Evolutionary conservation across 2,113 vertebrate species (phyloP).

Genomic region (Thalassarche chlororhynchos): DNA sequence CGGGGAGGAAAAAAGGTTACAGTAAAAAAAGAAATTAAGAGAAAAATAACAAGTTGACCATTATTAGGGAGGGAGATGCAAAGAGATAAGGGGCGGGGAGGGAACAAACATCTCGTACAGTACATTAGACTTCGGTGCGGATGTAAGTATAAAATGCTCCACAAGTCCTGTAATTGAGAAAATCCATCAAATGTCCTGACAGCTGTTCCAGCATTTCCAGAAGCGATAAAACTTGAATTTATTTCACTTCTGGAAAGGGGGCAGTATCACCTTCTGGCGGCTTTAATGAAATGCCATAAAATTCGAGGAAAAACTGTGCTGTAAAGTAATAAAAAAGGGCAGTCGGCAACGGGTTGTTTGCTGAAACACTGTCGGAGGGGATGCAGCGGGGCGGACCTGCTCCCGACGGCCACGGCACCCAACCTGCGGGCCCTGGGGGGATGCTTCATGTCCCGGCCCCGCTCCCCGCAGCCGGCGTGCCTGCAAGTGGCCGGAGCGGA

Average conservation of each 20-base stretch:
- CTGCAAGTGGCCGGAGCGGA: rapidly evolving
- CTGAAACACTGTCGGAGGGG: slow-evolving; percentile 39
- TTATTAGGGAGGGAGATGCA: slow-evolving; percentile 74
- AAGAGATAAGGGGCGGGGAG: slow-evolving; percentile 52
- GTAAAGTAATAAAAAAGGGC: slow-evolving; percentile 83
- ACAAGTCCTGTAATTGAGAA: slow-evolving; percentile 87
- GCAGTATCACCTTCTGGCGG: slow-evolving; percentile 86
- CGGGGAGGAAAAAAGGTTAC: slow-evolving; percentile 27
- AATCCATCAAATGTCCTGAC: slow-evolving; percentile 84
- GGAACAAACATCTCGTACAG: slow-evolving; percentile 22
- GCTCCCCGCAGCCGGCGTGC: rapidly evolving
- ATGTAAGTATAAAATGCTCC: slow-evolving; percentile 86
- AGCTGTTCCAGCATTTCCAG: slow-evolving; percentile 84
- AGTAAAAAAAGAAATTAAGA: slow-evolving; percentile 19
- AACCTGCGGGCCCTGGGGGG: too few relatives aligned
- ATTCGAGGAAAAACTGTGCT: slow-evolving; percentile 83
- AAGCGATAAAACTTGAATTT: slow-evolving; percentile 87
- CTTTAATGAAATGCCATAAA: slow-evolving; percentile 89
- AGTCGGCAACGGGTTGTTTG: slow-evolving; percentile 71
- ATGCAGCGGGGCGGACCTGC: rapidly evolving
- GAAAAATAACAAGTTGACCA: slow-evolving; percentile 67
- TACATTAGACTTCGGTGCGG: slow-evolving; percentile 66
- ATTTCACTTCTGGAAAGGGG: slow-evolving; percentile 86
- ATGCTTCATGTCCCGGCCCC: background rate
- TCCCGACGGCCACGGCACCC: background rate